Percentiles rank a stretch among this genome's conserved stretches.
phyloP scores from a whole-genome alignment of 2,113 vertebrate genomes.

The Dunckerocampus dactyliophorus region DNA sequence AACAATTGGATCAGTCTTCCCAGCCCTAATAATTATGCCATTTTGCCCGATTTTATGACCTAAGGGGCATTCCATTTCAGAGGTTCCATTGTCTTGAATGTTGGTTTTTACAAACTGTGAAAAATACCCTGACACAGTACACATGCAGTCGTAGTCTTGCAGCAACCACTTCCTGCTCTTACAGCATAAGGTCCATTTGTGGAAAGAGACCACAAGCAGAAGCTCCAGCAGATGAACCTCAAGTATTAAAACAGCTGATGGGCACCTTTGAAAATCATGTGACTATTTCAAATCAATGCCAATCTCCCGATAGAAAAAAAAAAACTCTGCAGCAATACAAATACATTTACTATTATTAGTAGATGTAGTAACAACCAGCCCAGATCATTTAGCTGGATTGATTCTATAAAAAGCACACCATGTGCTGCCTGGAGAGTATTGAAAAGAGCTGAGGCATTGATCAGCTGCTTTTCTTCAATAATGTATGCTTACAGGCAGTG shows the following conservation, averaged over 20 bases:
- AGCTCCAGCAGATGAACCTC: neutral
- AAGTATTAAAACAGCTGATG: neutral
- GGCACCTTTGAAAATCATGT: no score
- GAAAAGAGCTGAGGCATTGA: constrained; percentile 1
- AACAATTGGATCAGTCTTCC: no score
- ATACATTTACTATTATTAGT: neutral
- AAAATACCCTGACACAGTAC: neutral
- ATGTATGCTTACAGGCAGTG: neutral
- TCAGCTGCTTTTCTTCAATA: neutral
- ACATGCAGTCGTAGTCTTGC: neutral
- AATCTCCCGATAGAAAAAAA: no score
- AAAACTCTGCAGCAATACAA: neutral
- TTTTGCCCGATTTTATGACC: neutral
- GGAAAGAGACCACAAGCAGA: neutral
- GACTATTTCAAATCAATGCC: neutral
- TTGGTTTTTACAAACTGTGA: neutral
- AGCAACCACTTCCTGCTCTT: neutral
- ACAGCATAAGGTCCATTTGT: neutral
- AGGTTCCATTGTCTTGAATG: no score
- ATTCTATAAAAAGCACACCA: neutral
- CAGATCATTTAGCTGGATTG: neutral
- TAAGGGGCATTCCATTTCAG: no score
- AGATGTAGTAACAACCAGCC: neutral
- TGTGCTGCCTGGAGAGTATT: neutral
- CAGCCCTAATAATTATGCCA: no score